Percentiles rank a stretch among this genome's conserved stretches.
phyloP scores from a whole-genome alignment of 2,797 vertebrate species.

The Sebastiscus albofasciatus region DNA sequence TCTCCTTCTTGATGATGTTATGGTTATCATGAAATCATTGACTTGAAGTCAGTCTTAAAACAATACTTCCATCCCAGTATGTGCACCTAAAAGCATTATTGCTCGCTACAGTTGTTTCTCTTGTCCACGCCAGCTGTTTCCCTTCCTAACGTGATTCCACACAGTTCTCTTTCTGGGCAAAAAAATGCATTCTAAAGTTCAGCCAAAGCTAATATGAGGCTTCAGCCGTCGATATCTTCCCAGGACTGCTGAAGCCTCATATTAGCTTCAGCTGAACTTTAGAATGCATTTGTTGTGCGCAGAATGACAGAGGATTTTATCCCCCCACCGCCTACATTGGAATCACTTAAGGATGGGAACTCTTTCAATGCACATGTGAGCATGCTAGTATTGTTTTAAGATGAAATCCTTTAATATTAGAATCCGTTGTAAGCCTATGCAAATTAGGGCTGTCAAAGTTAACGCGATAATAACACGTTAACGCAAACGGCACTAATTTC shows the following conservation, averaged over 20 bases:
- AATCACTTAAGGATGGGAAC: too few relatives aligned
- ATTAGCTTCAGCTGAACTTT: neutral
- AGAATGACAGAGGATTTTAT: neutral
- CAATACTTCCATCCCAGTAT: neutral
- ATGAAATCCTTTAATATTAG: too few relatives aligned
- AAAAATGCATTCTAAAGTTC: neutral
- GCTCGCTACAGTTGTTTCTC: neutral
- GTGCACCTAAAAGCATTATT: neutral
- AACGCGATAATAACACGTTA: too few relatives aligned
- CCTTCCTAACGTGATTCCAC: neutral
- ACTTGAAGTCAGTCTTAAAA: neutral
- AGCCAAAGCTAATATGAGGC: neutral
- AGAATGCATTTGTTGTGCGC: neutral
- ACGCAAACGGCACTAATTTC: too few relatives aligned
- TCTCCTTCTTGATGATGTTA: neutral
- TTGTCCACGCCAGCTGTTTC: neutral
- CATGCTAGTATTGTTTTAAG: too few relatives aligned
- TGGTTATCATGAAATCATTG: neutral
- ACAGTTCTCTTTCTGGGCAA: neutral
- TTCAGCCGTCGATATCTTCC: neutral
- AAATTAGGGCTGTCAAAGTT: too few relatives aligned
- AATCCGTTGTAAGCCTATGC: too few relatives aligned
- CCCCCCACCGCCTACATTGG: neutral
- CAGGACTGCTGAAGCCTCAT: neutral
- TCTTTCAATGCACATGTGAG: too few relatives aligned